Conservation (phyloP, 35 echinoderm and acorn worm species). For the Lytechinus variegatus region DNA sequence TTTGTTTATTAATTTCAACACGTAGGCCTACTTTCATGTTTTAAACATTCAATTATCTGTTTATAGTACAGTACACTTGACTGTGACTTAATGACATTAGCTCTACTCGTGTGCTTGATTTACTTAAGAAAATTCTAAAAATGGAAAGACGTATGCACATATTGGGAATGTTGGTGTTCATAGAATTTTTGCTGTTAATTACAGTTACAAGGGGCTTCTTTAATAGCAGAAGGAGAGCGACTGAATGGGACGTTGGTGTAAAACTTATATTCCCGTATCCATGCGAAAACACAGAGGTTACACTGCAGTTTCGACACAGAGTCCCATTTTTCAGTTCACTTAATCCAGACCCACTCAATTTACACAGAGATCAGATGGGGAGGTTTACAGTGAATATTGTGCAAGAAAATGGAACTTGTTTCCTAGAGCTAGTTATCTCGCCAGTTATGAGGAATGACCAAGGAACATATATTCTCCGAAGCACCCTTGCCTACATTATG, state of each 20-base stretch:
- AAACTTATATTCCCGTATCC: background rate
- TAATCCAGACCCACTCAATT: background rate
- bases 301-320: background rate
- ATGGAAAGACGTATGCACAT: background rate
- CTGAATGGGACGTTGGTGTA: background rate
- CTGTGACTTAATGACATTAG: too few species aligned
- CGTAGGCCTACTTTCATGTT: too few species aligned
- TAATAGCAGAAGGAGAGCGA: background rate
- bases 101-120: too few species aligned
- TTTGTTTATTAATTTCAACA: too few species aligned
- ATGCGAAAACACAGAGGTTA: background rate
- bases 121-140: too few species aligned
- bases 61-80: too few species aligned
- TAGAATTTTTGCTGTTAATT: background rate
- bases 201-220: background rate
- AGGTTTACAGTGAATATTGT: background rate
- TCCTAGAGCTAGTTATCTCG: background rate
- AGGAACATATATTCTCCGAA: background rate
- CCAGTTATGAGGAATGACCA: background rate
- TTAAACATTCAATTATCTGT: too few species aligned
- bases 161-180: background rate
- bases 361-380: background rate
- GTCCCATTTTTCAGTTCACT: background rate
- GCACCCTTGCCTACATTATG: background rate
- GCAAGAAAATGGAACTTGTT: background rate